Evolutionary conservation across 2,888 invertebrate species (phyloP), one percentile per base, ranked within the genome.

Genomic region (Venusia cambrica): DNA sequence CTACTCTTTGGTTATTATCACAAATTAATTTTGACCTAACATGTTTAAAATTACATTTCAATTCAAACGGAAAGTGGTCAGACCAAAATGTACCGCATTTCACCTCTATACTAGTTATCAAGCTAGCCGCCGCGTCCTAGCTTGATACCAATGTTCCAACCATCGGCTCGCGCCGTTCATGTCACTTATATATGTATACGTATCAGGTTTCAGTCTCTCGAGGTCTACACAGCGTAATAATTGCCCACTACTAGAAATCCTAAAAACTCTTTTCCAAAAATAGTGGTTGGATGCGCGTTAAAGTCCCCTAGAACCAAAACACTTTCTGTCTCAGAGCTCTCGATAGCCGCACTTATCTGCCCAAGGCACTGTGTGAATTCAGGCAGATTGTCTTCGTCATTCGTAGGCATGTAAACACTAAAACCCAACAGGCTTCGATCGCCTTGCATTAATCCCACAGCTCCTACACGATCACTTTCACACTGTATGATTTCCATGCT

Each of bases 381-480:
- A 1, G 24, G 9, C 5, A 56, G 10, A 19, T 55, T 51, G 2
- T 54, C 51, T 5, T 5, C 13, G 2, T 15, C 15, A 5, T 51
- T 42, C 1, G 45, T 49, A 5, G 56, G 58, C 56, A 56, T 53
- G 10, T 55, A 55, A 4, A 52, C 48, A 8, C 25, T 36, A 14
- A 57, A 38, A 3, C 54, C 33, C 8, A 51, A 5, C 3, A 50
- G 14, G 28, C 19, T 18, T 2, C 19, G 18, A 28, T 28, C 19
- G 5, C 13, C 19, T 18, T 18, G 18, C 4, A 13, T 7, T 19
- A 28, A 18, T 5, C 19, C 12, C 10, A 28, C 28, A 1, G 28
- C 28, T 0, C 12, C 18, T 18, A 28, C 6, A 2, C 19, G 18
- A 28, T 28, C 28, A 12, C 8, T 28, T 9, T 28, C 5, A 7